A percentile compares a stretch with the other conserved stretches of the same genome.
phyloP scores from a whole-genome alignment of 2,888 invertebrate species.

The Eugnorisma glareosa region DNA sequence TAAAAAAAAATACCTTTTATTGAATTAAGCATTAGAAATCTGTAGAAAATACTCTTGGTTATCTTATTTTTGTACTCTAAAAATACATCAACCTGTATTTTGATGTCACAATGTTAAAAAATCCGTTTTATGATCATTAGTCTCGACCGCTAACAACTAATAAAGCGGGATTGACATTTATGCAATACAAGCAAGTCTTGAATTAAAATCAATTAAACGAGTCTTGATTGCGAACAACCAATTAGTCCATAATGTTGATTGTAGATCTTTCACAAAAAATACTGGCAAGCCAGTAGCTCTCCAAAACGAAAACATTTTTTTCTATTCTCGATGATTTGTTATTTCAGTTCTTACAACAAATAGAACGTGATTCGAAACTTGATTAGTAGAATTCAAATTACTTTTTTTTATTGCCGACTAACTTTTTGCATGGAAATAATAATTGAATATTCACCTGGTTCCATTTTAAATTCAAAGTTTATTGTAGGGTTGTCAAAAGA shows the following conservation, averaged over 20 bases:
- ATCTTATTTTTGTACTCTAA: background rate
- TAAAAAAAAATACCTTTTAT: conserved; percentile 19
- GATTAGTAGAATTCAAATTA: conserved; percentile 44
- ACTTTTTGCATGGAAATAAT: conserved; percentile 42
- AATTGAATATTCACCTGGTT: conserved; percentile 48
- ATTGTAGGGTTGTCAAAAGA: conserved; percentile 32
- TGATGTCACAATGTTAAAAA: conserved; percentile 25
- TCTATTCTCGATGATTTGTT: conserved; percentile 6
- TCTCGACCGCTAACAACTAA: conserved; percentile 25
- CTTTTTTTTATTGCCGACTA: conserved; percentile 26
- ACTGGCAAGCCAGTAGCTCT: conserved; percentile 19
- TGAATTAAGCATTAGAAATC: background rate
- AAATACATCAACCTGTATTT: conserved; percentile 1
- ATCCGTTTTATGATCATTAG: conserved; percentile 15
- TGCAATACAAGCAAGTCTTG: conserved; percentile 45
- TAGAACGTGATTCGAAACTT: conserved; percentile 46
- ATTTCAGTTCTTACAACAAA: conserved; percentile 25
- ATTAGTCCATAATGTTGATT: conserved; percentile 44
- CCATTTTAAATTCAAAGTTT: conserved; percentile 25
- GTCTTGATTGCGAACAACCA: conserved; percentile 42
- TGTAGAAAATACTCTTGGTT: background rate
- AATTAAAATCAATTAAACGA: conserved; percentile 51
- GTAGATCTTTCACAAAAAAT: conserved; percentile 44
- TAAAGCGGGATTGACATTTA: conserved; percentile 46
- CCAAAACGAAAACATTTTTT: conserved; percentile 23